These are phyloP conservation scores for Pogonocherus hispidulus DNA, from an alignment of 2,888 invertebrate species.

Conservation along the genomic window DNA sequence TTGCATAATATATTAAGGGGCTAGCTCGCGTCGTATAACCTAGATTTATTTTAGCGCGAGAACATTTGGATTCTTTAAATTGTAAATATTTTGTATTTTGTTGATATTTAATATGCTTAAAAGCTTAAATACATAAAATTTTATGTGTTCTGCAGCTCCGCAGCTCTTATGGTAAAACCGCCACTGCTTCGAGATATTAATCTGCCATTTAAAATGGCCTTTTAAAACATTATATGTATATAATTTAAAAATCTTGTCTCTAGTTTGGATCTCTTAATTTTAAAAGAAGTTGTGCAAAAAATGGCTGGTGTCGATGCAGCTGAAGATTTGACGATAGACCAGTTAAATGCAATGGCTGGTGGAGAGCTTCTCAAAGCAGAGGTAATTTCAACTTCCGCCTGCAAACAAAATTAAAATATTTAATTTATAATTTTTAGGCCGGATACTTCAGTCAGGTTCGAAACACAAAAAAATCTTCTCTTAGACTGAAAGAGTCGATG, in stretches of 20 bases:
- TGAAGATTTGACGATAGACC: slow-evolving; percentile 96
- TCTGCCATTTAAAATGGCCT: too few relatives aligned
- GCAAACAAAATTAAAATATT: not conserved
- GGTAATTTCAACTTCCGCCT: slow-evolving; percentile 70
- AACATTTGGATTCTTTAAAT: too few relatives aligned
- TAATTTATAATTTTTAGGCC: slow-evolving; percentile 75
- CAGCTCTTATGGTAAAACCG: too few relatives aligned
- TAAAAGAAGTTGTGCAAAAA: slow-evolving; percentile 98
- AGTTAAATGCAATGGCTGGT: slow-evolving; percentile 96
- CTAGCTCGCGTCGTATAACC: too few relatives aligned
- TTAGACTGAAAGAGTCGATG: slow-evolving; percentile 94
- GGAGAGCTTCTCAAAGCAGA: slow-evolving; percentile 96
- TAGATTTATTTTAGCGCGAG: too few relatives aligned
- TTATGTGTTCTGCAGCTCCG: too few relatives aligned
- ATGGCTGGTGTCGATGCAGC: slow-evolving; percentile 99
- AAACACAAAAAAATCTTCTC: slow-evolving; percentile 96
- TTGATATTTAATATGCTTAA: too few relatives aligned
- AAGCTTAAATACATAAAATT: too few relatives aligned
- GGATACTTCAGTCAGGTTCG: slow-evolving; percentile 97
- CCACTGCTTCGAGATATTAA: too few relatives aligned
- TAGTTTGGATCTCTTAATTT: slow-evolving; percentile 90
- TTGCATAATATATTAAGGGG: too few relatives aligned
- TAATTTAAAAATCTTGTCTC: slow-evolving; percentile 50
- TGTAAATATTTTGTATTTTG: too few relatives aligned
- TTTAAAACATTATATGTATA: too few relatives aligned